phyloP scores from a whole-genome alignment of 2,888 invertebrate species.

The Trissolcus japonicus region DNA sequence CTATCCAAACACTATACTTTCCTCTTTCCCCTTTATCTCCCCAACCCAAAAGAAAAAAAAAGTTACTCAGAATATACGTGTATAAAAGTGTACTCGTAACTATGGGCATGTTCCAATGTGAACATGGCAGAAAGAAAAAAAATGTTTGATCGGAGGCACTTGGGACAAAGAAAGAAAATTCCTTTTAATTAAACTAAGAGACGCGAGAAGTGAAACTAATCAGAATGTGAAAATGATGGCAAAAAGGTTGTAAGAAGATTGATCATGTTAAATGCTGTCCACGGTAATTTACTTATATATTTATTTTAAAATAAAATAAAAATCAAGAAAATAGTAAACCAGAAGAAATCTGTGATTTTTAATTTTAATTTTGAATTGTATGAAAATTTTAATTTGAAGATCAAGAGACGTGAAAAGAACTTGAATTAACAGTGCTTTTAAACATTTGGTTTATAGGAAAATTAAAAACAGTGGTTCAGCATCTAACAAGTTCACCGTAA shows the following conservation, averaged over 20 bases:
- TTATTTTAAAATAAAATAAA: background rate
- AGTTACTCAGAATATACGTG: conserved; percentile 53
- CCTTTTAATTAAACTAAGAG: conserved; percentile 27
- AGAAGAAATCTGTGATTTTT: background rate
- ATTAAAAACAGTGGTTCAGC: background rate
- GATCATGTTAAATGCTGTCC: conserved; percentile 15
- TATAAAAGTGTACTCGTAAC: conserved; percentile 53
- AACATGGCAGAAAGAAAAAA: conserved; percentile 35
- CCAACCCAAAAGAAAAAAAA: conserved; percentile 15
- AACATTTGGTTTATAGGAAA: too few species aligned
- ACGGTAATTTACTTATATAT: background rate
- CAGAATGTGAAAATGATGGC: conserved; percentile 1
- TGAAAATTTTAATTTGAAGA: too few species aligned
- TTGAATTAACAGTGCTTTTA: too few species aligned
- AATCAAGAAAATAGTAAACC: background rate
- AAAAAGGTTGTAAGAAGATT: conserved; percentile 18
- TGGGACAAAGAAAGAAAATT: conserved; percentile 40
- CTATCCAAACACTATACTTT: conserved; percentile 14
- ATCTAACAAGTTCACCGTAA: conserved; percentile 23
- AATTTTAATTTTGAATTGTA: background rate
- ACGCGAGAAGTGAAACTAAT: conserved; percentile 3
- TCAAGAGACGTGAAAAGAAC: too few species aligned
- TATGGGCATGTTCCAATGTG: conserved; percentile 38
- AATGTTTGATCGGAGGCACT: conserved; percentile 33
- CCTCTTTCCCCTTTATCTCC: conserved; percentile 7